Percentiles rank a stretch among this genome's conserved stretches.
These are phyloP conservation scores for Tetrao urogallus DNA, from an alignment of 2,113 vertebrate genomes.

Conservation along the genomic window DNA sequence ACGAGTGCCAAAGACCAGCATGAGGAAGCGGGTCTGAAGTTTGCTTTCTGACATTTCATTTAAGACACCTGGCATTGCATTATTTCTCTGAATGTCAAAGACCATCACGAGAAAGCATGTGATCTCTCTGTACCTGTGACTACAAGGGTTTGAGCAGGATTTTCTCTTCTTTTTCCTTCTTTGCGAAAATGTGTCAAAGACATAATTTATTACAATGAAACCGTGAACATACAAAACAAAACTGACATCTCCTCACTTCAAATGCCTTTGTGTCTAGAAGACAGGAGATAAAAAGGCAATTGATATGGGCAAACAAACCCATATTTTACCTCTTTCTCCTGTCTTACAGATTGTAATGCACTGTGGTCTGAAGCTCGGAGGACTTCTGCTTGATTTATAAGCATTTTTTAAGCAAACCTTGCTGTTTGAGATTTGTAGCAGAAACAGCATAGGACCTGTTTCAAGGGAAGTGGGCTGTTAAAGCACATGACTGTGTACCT, in stretches of 20 bases:
- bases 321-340: constrained; percentile 57
- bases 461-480: background rate
- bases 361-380: constrained; percentile 6
- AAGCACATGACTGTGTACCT: background rate
- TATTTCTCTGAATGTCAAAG: constrained; percentile 33
- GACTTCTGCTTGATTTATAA: constrained; percentile 59
- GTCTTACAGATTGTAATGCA: constrained; percentile 32
- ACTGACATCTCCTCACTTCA: constrained; percentile 58
- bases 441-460: background rate
- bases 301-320: constrained; percentile 64
- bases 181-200: constrained; percentile 37
- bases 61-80: background rate
- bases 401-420: constrained; percentile 49
- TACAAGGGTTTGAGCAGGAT: background rate
- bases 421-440: constrained; percentile 25
- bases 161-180: constrained; percentile 7
- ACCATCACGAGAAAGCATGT: background rate
- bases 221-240: constrained; percentile 50
- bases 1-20: background rate
- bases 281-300: constrained; percentile 67
- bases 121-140: constrained; percentile 43
- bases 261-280: constrained; percentile 45
- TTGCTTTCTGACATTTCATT: background rate
- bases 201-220: constrained; percentile 66
- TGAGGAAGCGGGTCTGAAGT: background rate